Conservation (phyloP, 2,797 vertebrate genomes). For the Myotis findleyi region DNA sequence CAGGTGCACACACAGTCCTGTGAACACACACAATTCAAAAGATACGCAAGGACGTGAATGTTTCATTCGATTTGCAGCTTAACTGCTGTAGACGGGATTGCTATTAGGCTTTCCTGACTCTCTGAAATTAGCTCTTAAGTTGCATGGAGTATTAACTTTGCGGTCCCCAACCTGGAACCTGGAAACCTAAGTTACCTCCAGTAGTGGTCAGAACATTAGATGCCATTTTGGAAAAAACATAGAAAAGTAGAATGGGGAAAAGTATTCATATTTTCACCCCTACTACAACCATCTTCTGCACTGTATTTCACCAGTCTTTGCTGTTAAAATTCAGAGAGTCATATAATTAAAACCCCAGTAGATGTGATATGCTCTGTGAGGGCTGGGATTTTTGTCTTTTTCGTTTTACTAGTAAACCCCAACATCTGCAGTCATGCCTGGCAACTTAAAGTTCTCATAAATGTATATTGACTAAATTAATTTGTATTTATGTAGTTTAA, state of each 20-base stretch:
- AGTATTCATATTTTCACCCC: background rate
- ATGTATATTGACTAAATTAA: constrained; percentile 32
- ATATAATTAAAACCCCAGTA: background rate
- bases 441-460: background rate
- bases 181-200: constrained; percentile 1
- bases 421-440: background rate
- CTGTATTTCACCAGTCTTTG: background rate
- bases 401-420: background rate
- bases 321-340: background rate
- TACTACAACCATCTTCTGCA: background rate
- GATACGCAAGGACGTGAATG: background rate
- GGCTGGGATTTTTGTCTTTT: background rate
- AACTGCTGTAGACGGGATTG: background rate
- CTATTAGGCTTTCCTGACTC: background rate
- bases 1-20: background rate
- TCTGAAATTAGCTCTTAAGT: constrained; percentile 39
- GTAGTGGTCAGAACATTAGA: background rate
- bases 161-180: background rate
- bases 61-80: constrained; percentile 6
- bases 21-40: background rate
- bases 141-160: constrained; percentile 20
- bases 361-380: background rate
- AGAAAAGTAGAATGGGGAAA: background rate
- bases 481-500: background rate
- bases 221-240: constrained; percentile 45